These are phyloP conservation scores for Collichthys lucidus DNA, from an alignment of 2,113 vertebrate genomes.

Conservation along the genomic window DNA sequence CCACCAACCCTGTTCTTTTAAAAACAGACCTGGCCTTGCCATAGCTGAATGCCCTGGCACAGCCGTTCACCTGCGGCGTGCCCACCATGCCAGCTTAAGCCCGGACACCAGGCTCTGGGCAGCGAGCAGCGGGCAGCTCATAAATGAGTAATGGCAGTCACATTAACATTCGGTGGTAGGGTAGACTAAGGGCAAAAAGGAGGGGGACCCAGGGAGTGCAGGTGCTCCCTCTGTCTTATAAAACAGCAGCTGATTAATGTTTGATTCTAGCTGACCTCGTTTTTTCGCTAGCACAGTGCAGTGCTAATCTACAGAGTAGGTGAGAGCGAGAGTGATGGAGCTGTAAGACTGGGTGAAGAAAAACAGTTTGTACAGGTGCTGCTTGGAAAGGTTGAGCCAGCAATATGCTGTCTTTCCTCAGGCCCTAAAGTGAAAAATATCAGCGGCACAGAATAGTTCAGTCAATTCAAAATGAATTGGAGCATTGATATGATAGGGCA, in stretches of 20 bases:
- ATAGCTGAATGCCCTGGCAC: conserved; percentile 41
- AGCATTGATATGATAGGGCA: conserved; percentile 15
- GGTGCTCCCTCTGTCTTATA: conserved; percentile 70
- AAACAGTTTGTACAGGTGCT: conserved; percentile 66
- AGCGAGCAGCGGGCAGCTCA: conserved; percentile 62
- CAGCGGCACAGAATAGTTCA: conserved; percentile 32
- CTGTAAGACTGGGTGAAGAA: conserved; percentile 42
- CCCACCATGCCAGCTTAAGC: conserved; percentile 32
- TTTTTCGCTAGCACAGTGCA: conserved; percentile 53
- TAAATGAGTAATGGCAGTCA: conserved; percentile 79
- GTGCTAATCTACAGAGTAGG: conserved; percentile 67
- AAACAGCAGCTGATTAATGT: conserved; percentile 82
- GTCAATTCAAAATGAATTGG: conserved; percentile 50
- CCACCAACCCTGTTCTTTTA: conserved; percentile 8
- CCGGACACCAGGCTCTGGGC: conserved; percentile 59
- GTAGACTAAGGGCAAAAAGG: conserved; percentile 65
- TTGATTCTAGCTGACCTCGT: conserved; percentile 78
- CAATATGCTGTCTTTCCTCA: conserved; percentile 39
- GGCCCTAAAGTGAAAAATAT: conserved; percentile 45
- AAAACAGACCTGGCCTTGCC: conserved; percentile 38
- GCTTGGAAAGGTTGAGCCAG: conserved; percentile 62
- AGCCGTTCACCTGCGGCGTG: conserved; percentile 54
- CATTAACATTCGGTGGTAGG: conserved; percentile 79
- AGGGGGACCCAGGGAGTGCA: conserved; percentile 50
- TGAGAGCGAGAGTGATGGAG: conserved; percentile 60